phyloP scores from a whole-genome alignment of 1,140 invertebrate species.

The Calosoma granatense region DNA sequence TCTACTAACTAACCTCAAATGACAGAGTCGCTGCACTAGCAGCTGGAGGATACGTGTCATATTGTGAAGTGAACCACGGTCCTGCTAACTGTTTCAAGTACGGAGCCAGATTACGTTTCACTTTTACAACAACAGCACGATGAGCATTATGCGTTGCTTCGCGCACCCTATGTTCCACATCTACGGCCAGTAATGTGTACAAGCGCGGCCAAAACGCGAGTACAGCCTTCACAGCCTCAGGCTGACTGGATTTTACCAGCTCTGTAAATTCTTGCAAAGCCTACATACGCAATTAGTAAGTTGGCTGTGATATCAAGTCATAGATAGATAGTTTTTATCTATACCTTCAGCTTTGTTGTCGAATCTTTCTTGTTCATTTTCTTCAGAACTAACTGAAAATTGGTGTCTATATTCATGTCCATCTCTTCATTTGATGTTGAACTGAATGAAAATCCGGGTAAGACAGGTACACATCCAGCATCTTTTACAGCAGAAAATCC shows the following conservation, averaged over 20 bases:
- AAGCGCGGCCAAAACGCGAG: slow-evolving; percentile 69
- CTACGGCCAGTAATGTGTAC: slow-evolving; percentile 60
- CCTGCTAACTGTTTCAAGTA: slow-evolving; percentile 66
- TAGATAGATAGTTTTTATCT: too few species aligned
- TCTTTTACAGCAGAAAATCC: slow-evolving; percentile 55
- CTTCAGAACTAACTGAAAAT: slow-evolving; percentile 55
- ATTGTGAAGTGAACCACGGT: slow-evolving; percentile 66
- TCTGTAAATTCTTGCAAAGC: slow-evolving; percentile 68
- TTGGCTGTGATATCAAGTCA: too few species aligned
- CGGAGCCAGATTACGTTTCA: slow-evolving; percentile 63
- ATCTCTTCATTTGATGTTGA: slow-evolving; percentile 38
- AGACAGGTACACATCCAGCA: slow-evolving; percentile 47
- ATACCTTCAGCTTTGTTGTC: slow-evolving; percentile 76
- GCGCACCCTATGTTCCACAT: slow-evolving; percentile 68
- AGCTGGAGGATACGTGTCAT: slow-evolving; percentile 71
- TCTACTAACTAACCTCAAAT: slow-evolving; percentile 44
- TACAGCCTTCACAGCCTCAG: slow-evolving; percentile 49
- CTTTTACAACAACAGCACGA: slow-evolving; percentile 50
- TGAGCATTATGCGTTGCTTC: slow-evolving; percentile 64
- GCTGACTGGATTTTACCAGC: slow-evolving; percentile 49
- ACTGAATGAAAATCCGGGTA: slow-evolving; percentile 40
- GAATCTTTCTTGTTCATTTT: slow-evolving; percentile 79
- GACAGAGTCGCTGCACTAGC: slow-evolving; percentile 58
- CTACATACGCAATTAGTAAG: slow-evolving; percentile 36
- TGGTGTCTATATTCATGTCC: slow-evolving; percentile 46